These are phyloP conservation scores for Panzeria rudis DNA, from an alignment of 2,888 invertebrate genomes.

Conservation along the genomic window DNA sequence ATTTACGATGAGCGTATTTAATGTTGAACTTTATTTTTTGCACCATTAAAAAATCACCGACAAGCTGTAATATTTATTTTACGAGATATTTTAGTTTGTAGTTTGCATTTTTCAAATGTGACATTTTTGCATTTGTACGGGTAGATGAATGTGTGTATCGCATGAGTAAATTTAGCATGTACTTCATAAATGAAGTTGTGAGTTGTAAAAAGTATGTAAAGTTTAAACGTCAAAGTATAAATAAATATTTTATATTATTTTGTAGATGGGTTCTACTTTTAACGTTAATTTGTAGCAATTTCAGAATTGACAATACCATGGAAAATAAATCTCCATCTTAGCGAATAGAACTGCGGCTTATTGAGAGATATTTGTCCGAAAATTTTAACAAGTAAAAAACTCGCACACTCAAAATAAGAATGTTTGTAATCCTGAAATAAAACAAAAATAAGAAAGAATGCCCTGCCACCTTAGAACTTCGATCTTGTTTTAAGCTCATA, in stretches of 20 bases:
- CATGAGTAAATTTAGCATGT: neutral
- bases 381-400: too few relatives aligned
- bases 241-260: neutral
- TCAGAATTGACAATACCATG: neutral
- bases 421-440: too few relatives aligned
- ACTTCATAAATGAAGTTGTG: constrained; percentile 13
- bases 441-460: too few relatives aligned
- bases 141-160: neutral
- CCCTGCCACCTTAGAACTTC: too few relatives aligned
- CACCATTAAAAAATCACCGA: constrained; percentile 3
- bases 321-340: neutral
- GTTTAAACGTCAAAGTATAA: constrained; percentile 16
- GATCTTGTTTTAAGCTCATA: too few relatives aligned
- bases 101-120: constrained; percentile 19
- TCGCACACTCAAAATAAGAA: too few relatives aligned
- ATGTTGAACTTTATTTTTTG: constrained; percentile 3
- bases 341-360: neutral
- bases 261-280: constrained; percentile 2
- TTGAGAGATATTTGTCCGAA: too few relatives aligned
- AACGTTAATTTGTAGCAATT: neutral
- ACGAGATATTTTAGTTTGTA: neutral
- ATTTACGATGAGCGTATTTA: neutral
- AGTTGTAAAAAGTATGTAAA: neutral
- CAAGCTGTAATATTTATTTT: constrained; percentile 22
- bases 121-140: constrained; percentile 21